Percentiles rank a stretch among this genome's conserved stretches.
phyloP scores from a whole-genome alignment of 2,888 invertebrate genomes.

The Aphodius granarius region DNA sequence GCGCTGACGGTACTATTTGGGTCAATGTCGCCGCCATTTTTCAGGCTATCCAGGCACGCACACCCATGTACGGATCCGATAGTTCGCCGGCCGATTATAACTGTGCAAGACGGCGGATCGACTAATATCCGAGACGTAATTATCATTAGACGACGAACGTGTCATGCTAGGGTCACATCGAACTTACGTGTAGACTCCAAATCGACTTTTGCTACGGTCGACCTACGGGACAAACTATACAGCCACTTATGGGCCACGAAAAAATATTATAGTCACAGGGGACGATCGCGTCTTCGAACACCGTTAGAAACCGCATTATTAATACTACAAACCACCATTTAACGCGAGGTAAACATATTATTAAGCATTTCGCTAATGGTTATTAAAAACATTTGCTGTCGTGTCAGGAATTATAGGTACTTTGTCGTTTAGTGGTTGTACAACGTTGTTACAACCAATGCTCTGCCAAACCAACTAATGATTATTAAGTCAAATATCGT shows the following conservation, averaged over 20 bases:
- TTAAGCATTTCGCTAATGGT: too few species aligned
- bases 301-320: not conserved
- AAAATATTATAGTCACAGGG: not conserved
- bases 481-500: too few species aligned
- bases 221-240: not conserved
- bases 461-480: too few species aligned
- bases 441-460: too few species aligned
- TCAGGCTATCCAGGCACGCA: conserved; percentile 20
- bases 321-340: not conserved
- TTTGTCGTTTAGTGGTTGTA: too few species aligned
- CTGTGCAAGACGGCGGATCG: conserved; percentile 6
- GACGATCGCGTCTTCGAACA: not conserved
- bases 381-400: too few species aligned
- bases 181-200: not conserved
- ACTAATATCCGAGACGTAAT: conserved; percentile 4
- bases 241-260: not conserved
- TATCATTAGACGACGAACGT: conserved; percentile 1
- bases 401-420: too few species aligned
- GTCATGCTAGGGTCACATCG: not conserved
- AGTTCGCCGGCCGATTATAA: conserved; percentile 8
- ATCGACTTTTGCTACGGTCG: conserved; percentile 7
- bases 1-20: conserved; percentile 14
- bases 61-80: conserved; percentile 2
- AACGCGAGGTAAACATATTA: not conserved
- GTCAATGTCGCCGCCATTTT: conserved; percentile 21